Conservation (phyloP, 2,888 invertebrate species). For the Synanthedon andrenaeformis region DNA sequence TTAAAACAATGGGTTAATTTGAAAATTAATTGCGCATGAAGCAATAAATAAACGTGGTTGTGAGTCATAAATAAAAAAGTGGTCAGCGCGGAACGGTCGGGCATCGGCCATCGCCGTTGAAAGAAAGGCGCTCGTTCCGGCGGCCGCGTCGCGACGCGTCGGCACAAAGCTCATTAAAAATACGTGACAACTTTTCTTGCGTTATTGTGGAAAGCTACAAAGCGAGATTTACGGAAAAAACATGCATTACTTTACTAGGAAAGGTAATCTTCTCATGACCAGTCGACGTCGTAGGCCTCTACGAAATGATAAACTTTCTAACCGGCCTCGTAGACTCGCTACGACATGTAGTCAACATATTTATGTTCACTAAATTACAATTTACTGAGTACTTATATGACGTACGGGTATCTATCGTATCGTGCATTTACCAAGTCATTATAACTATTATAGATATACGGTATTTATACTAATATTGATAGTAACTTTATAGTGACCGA, state of each 20-base stretch:
- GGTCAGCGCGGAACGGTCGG: slow-evolving; percentile 43
- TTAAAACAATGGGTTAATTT: slow-evolving; percentile 43
- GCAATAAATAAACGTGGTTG: slow-evolving; percentile 54
- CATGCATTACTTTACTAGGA: background rate
- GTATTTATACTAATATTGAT: too few species aligned
- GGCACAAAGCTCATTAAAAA: slow-evolving; percentile 28
- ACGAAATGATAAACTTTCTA: too few species aligned
- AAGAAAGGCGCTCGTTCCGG: slow-evolving; percentile 52
- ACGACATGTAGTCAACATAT: too few species aligned
- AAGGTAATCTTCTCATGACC: too few species aligned
- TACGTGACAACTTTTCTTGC: slow-evolving; percentile 41
- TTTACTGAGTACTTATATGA: too few species aligned
- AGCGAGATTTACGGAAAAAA: slow-evolving; percentile 3
- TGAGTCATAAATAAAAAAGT: slow-evolving; percentile 53
- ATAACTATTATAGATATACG: too few species aligned
- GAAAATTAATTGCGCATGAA: slow-evolving; percentile 57
- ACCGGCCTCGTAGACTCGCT: too few species aligned
- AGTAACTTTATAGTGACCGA: too few species aligned
- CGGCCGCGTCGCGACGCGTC: slow-evolving; percentile 39
- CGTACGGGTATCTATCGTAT: too few species aligned
- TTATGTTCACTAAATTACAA: too few species aligned
- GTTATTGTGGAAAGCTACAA: slow-evolving; percentile 47
- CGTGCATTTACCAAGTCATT: too few species aligned
- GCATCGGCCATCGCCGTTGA: slow-evolving; percentile 12
- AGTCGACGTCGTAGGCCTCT: too few species aligned